These are phyloP conservation scores for Eumerus sabulonum DNA, from an alignment of 2,888 invertebrate genomes.

Conservation along the genomic window DNA sequence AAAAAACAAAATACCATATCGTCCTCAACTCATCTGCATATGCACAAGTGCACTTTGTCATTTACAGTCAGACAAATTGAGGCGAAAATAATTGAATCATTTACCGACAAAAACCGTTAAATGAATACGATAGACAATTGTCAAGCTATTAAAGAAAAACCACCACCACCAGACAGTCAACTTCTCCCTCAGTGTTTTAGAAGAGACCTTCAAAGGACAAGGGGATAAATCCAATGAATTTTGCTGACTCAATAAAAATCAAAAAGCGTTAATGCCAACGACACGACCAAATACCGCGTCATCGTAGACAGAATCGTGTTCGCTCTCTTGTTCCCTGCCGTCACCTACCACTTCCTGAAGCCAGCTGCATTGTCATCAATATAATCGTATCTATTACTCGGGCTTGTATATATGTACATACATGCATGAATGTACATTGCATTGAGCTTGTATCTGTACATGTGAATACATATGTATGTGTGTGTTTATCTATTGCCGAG, in stretches of 20 bases:
- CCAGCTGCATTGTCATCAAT: constrained; percentile 56
- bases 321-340: neutral
- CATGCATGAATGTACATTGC: constrained; percentile 36
- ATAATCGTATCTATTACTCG: constrained; percentile 30
- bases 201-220: constrained; percentile 1
- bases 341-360: constrained; percentile 21
- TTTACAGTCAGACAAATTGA: constrained; percentile 62
- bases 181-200: no score
- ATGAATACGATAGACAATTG: constrained; percentile 52
- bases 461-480: no score
- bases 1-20: no score
- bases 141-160: constrained; percentile 60
- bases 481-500: neutral
- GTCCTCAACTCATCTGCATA: constrained; percentile 7
- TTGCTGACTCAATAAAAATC: constrained; percentile 79
- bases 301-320: neutral
- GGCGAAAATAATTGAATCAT: constrained; percentile 64
- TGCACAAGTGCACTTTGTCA: constrained; percentile 45
- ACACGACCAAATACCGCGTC: constrained; percentile 72
- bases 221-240: constrained; percentile 72
- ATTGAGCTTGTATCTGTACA: constrained; percentile 23
- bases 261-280: constrained; percentile 79
- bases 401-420: no score
- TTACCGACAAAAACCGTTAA: constrained; percentile 54
- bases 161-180: constrained; percentile 34